Base-by-base conservation (phyloP, 2,113 vertebrate genomes). In the Lipophrys pholis region DNA sequence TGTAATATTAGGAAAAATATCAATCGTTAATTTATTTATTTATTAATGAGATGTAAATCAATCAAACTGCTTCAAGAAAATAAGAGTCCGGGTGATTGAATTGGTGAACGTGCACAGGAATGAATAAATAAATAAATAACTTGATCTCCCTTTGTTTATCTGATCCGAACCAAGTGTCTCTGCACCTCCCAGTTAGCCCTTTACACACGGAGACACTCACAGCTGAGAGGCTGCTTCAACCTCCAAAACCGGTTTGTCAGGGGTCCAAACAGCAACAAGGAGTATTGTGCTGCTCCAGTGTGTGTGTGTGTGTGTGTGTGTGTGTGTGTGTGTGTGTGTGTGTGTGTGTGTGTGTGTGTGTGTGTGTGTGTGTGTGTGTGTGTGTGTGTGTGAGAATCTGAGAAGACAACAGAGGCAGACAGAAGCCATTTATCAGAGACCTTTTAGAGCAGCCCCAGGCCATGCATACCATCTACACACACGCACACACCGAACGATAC, bases 361-460 rank as follows among this genome's bases (percentile, higher is more conserved):
- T 50, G 52, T 52, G 48, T 54, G 41, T 69, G 51, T 30, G 21
- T 7, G 2, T 52, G 38, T 63, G 66, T 50, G 52, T 52, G 48
- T 54, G 41, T 69, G 51, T 63, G 66, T 50, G 52, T 52, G 48
- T 54, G 41, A 66, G 51, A 58, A 63, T 53, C 52, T 53, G 10
- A 60, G 48, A 62, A 56, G 9, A 78, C 69, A 75, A 71, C 54
- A 69, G 55, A 71, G 1, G 5, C 46, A 77, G 54, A 75, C 59
- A 82, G 53, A 67, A n/a, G 42, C 17, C 35, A 76, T 81, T 83
- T 57, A 80, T 85, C 55, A 53, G 42, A 64, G 60, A 51, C 45
- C 54, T 65, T 81, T 74, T 14, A 49, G 21, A 62, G 49, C 42
- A 35, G 62, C 79, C 87, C 67, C 11, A 10, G 72, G 72, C 56